Evolutionary conservation across 2,888 invertebrate genomes (phyloP), one percentile per base, ranked within the genome.

Genomic region (Coleophora flavipennella): DNA sequence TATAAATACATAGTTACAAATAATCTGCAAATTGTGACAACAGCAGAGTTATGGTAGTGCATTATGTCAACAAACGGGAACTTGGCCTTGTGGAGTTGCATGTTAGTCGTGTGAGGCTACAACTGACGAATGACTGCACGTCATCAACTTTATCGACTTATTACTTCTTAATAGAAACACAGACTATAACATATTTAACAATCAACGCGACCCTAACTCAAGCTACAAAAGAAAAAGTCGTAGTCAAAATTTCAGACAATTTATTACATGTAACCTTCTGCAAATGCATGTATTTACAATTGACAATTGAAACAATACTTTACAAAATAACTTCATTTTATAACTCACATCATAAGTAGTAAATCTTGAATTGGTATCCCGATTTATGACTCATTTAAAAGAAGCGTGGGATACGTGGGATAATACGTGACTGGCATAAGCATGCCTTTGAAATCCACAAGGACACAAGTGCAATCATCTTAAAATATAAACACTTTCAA

Each of bases 11-110:
- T 84, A 84, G 67, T 79, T 79, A 83, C 81, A 78, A 66, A 80
- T 80, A 81, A 66, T 80, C 79, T 76, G 77, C 75, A 77, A 71
- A 70, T 67, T 67, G 70, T 80, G 83, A 79, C 79, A 65, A 66
- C 76, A 80, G 81, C 79, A 73, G n/a, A n/a, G 81, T 81, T 81
- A 83, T 81, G 80, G 75, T 67, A 73, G 84, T 83, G 84, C 84
- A 77, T 80, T 80, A 76, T 71, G 63, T 73, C 57, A 72, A 76
- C 71, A 79, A 74, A 75, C 71, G 73, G 85, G 79, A 70, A 80
- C 85, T 83, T 85, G 85, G 85, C 85, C 85, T 85, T 85, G 85
- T 85, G 85, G 85, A 84, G 79, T 76, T 75, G 79, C 76, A 63
- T 74, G 83, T 85, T 85, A 85, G 84, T 85, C 65, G 67, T 83